phyloP scores from a whole-genome alignment of 2,888 invertebrate species.

The Drosophila quinaria region DNA sequence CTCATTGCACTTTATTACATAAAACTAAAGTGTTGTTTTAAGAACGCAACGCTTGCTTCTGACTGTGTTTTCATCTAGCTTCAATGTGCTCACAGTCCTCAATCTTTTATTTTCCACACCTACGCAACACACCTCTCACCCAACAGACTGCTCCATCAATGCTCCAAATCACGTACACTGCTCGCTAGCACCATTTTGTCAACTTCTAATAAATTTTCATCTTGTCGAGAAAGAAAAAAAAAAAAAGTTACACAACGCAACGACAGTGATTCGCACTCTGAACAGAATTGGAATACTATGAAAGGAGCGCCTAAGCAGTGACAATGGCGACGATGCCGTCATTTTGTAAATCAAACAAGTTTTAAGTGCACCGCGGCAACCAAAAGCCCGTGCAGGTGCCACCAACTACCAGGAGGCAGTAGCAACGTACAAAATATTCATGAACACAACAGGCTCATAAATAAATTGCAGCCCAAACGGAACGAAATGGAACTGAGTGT shows the following conservation, averaged over 20 bases:
- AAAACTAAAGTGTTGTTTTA: conserved; percentile 5
- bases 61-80: conserved; percentile 1
- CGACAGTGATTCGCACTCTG: conserved; percentile 53
- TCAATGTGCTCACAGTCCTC: conserved; percentile 11
- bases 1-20: not conserved
- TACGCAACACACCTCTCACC: not conserved
- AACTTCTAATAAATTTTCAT: conserved; percentile 66
- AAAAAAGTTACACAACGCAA: conserved; percentile 30
- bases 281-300: not conserved
- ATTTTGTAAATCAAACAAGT: conserved; percentile 72
- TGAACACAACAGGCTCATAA: conserved; percentile 76
- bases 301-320: conserved; percentile 47
- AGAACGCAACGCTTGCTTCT: conserved; percentile 4
- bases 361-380: conserved; percentile 62
- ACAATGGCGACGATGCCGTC: conserved; percentile 56
- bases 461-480: conserved; percentile 69
- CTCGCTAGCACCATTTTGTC: conserved; percentile 54
- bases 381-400: conserved; percentile 42
- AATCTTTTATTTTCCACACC: conserved; percentile 31
- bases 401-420: conserved; percentile 24
- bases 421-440: conserved; percentile 67
- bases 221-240: conserved; percentile 18
- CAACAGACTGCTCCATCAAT: conserved; percentile 27
- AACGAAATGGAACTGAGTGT: conserved; percentile 23
- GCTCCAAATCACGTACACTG: conserved; percentile 53